A percentile compares a stretch with the other conserved stretches of the same genome.
phyloP scores from a whole-genome alignment of 2,113 vertebrate genomes.

The Gymnorhina tibicen region DNA sequence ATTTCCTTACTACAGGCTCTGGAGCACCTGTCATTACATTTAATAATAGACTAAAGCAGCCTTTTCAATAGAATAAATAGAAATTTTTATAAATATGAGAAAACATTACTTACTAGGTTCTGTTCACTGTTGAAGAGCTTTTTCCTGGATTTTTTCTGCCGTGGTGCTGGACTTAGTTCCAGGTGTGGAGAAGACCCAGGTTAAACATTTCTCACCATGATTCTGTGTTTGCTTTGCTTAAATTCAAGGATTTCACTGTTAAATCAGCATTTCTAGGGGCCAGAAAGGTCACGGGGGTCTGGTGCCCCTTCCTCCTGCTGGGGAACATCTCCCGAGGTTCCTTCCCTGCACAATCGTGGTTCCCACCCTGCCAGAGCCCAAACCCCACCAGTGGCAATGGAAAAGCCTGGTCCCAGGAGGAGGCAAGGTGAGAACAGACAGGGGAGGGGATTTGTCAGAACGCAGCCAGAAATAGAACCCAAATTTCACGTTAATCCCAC shows the following conservation, averaged over 20 bases:
- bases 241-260: neutral
- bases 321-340: neutral
- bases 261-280: neutral
- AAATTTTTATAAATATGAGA: neutral
- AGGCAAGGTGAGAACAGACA: neutral
- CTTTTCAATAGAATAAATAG: neutral
- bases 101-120: neutral
- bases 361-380: neutral
- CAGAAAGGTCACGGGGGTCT: neutral
- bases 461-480: neutral
- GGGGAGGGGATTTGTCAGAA: neutral
- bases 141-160: neutral
- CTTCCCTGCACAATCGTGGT: neutral
- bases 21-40: neutral
- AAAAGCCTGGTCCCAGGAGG: neutral
- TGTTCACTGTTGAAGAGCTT: neutral
- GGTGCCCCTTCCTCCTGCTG: neutral
- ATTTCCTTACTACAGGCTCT: neutral
- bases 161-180: neutral
- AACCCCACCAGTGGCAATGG: neutral
- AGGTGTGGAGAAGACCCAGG: neutral
- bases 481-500: neutral
- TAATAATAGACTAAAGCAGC: neutral
- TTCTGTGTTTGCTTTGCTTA: neutral
- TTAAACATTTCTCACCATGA: neutral